Percentiles rank a stretch among this genome's conserved stretches.
Conservation (phyloP, 35 echinoderm and acorn worm genomes). For the Ophiothrix spiculata region DNA sequence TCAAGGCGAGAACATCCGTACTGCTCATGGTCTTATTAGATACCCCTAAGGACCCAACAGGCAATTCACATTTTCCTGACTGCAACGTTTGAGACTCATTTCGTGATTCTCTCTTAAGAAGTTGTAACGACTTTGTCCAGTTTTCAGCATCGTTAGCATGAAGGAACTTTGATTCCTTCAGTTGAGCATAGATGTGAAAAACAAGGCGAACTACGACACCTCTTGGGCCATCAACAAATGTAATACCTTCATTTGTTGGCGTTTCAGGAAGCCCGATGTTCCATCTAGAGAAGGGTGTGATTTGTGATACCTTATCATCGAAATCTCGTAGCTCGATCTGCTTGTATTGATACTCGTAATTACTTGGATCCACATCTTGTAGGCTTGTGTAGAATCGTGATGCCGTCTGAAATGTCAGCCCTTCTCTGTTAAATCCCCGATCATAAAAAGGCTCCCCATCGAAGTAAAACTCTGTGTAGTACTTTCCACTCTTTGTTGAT, state of each 20-base stretch:
- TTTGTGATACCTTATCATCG: neutral
- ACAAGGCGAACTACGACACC: constrained; percentile 12
- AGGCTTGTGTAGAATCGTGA: constrained; percentile 24
- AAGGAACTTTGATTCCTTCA: neutral
- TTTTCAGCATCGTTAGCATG: neutral
- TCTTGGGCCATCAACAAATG: constrained; percentile 4
- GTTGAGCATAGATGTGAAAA: constrained; percentile 23
- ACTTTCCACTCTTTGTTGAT: constrained; percentile 20
- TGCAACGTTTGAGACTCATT: neutral
- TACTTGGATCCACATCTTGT: neutral
- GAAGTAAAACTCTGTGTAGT: constrained; percentile 17
- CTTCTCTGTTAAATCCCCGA: constrained; percentile 18
- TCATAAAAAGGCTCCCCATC: constrained; percentile 20
- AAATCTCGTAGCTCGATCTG: neutral
- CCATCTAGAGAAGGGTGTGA: constrained; percentile 24
- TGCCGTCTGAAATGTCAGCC: neutral
- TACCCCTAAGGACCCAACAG: no score
- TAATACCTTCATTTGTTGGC: constrained; percentile 10
- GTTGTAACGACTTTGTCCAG: neutral
- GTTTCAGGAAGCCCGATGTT: neutral
- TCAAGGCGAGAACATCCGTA: neutral
- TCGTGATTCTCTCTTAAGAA: neutral
- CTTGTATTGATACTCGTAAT: neutral
- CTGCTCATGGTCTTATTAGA: neutral
- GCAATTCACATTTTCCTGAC: no score